Percentiles rank a stretch among this genome's conserved stretches.
Evolutionary conservation across 2,113 vertebrate species (phyloP).

Genomic region (Crotophaga sulcirostris): DNA sequence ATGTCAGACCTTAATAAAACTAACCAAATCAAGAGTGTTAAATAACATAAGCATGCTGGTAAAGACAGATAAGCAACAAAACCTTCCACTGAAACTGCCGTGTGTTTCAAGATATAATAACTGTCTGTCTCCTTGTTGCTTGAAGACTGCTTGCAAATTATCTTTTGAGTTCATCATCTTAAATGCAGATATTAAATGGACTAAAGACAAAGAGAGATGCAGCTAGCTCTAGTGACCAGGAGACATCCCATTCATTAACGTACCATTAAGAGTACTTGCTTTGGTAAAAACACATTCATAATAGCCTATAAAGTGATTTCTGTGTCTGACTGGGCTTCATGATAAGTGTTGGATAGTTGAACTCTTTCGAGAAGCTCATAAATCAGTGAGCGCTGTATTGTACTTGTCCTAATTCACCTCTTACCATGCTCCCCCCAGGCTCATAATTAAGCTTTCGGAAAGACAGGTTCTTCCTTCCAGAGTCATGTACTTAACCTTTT

Average conservation of each 20-base stretch:
- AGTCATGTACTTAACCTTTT: not conserved
- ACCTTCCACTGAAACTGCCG: not conserved
- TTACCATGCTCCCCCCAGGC: not conserved
- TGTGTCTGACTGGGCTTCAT: conserved; percentile 21
- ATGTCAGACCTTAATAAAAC: not conserved
- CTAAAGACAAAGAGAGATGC: conserved; percentile 6
- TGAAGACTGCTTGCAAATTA: conserved; percentile 20
- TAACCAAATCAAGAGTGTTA: not conserved
- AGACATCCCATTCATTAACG: not conserved
- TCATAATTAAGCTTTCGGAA: not conserved
- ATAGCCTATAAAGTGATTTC: not conserved
- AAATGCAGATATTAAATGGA: conserved; percentile 9
- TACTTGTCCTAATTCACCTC: not conserved
- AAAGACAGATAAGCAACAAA: not conserved
- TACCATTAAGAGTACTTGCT: conserved; percentile 25
- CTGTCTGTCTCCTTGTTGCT: conserved; percentile 4
- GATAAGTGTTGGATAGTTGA: not conserved
- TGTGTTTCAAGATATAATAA: conserved; percentile 5
- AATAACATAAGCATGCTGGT: not conserved
- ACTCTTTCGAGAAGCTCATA: not conserved
- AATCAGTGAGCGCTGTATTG: not conserved
- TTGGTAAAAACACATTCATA: conserved; percentile 19
- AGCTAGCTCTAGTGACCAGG: not conserved
- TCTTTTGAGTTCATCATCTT: conserved; percentile 4
- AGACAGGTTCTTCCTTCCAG: not conserved